These are phyloP conservation scores for Pardalotus punctatus DNA, from an alignment of 2,113 vertebrate species.

Conservation along the genomic window DNA sequence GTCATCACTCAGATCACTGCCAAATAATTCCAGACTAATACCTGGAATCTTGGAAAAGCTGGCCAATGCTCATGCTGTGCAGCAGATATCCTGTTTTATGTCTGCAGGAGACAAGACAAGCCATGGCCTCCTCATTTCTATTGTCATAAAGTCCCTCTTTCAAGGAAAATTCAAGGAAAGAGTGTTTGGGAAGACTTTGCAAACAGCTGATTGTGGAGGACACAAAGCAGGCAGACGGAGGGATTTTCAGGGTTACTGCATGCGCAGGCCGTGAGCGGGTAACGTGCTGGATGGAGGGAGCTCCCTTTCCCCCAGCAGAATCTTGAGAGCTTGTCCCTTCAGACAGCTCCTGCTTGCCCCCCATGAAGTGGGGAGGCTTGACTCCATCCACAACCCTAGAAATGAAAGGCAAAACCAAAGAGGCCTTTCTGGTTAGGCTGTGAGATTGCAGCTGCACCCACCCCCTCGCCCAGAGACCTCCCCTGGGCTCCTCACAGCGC, in stretches of 20 bases:
- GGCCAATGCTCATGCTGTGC: rapidly evolving
- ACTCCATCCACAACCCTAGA: background rate
- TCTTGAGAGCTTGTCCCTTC: rapidly evolving
- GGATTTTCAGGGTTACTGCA: background rate
- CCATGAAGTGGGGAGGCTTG: rapidly evolving
- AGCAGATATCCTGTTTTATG: background rate
- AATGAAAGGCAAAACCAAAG: background rate
- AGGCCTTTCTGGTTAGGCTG: background rate
- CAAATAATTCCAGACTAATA: background rate
- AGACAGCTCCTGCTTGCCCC: background rate
- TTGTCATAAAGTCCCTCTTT: background rate
- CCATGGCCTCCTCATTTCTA: background rate
- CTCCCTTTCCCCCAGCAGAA: background rate
- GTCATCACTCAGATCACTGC: background rate
- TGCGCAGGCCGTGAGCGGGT: background rate
- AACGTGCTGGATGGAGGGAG: background rate
- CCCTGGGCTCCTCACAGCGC: background rate
- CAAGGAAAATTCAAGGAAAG: background rate
- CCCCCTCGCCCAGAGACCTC: no score
- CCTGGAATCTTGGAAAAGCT: background rate
- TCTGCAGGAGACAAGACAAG: background rate
- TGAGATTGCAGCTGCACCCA: background rate
- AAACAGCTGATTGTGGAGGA: background rate
- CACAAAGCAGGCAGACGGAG: background rate
- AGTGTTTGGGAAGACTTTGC: background rate